These are phyloP conservation scores for Merodon equestris DNA, from an alignment of 2,888 invertebrate species.

Conservation along the genomic window DNA sequence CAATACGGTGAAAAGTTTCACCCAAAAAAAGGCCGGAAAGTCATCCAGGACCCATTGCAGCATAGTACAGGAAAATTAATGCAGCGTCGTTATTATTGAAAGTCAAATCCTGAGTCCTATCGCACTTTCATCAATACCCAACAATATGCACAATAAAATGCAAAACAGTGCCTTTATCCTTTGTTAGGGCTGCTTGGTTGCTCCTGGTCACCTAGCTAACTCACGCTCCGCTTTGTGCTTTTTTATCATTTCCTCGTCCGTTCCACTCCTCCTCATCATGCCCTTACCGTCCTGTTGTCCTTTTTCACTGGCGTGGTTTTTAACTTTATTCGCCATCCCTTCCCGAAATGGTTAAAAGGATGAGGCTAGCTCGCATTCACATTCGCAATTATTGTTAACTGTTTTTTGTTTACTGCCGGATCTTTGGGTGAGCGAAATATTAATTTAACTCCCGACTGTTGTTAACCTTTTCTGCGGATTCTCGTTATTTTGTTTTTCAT, in stretches of 20 bases:
- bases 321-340: constrained; percentile 36
- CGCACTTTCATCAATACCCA: constrained; percentile 68
- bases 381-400: constrained; percentile 63
- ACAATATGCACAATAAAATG: constrained; percentile 68
- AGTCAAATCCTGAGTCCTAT: constrained; percentile 60
- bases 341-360: too few species aligned
- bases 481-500: constrained; percentile 6
- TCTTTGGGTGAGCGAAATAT: constrained; percentile 35
- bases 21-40: constrained; percentile 1
- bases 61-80: constrained; percentile 62
- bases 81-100: constrained; percentile 47
- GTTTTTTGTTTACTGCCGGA: constrained; percentile 32
- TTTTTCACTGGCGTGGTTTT: constrained; percentile 42
- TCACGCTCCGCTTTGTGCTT: neutral
- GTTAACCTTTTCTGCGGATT: constrained; percentile 45
- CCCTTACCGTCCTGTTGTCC: constrained; percentile 36
- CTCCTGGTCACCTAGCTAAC: constrained; percentile 51
- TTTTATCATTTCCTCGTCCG: neutral
- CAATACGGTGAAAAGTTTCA: constrained; percentile 29
- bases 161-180: constrained; percentile 65
- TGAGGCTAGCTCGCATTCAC: constrained; percentile 34
- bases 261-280: constrained; percentile 9
- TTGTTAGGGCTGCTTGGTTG: constrained; percentile 44
- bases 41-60: neutral
- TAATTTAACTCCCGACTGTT: constrained; percentile 40